Base-by-base conservation (phyloP, 2,888 invertebrate genomes). In the Beris chalybata region DNA sequence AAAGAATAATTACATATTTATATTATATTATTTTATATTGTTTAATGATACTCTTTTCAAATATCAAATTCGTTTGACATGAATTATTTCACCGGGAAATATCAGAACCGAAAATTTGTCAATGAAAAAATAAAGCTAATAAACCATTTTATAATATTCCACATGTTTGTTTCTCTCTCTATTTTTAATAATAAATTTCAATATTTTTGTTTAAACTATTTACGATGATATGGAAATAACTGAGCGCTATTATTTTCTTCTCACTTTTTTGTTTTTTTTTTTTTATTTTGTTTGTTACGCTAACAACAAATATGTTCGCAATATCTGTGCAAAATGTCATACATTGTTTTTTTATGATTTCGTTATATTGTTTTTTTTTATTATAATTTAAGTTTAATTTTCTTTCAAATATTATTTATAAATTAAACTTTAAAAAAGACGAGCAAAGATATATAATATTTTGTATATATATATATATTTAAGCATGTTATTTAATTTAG, bases 171-270 rank as follows among this genome's bases (percentile, higher is more conserved):
- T 31, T 58, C 47, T 44, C 47, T 6, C 31, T 59, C 31, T 50
- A 22, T 13, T 50, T 59, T 50, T 30, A 59, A 59, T 29, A 48
- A 30, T 31, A 59, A 48, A 47, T 45, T 59, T 57, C 13, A 22
- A 6, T 50, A 50, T 29, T 54, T 22, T 30, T 54, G 31, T 31
- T 31, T 31, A 31, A 52, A 50, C 52, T 61, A 61, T 61, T 52
- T 29, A 61, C 15, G 61, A 61, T 61, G 61, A 61, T 61, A 61
- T 61, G 61, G 52, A 50, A 52, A 61, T 52, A 50, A 38, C 38
- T 38, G 38, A 38, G 38, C 38, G 38, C 38, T 38, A 38, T 38
- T 38, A 38, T 38, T 38, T 38, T 38, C 9, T 38, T 38, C 38
- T 38, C 22, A 22, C 22, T 22, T 22, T 22, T 22, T 22, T 3